Percentiles rank a stretch among this genome's conserved stretches.
phyloP scores from a whole-genome alignment of 2,888 invertebrate genomes.

The Oscheius sp. region DNA sequence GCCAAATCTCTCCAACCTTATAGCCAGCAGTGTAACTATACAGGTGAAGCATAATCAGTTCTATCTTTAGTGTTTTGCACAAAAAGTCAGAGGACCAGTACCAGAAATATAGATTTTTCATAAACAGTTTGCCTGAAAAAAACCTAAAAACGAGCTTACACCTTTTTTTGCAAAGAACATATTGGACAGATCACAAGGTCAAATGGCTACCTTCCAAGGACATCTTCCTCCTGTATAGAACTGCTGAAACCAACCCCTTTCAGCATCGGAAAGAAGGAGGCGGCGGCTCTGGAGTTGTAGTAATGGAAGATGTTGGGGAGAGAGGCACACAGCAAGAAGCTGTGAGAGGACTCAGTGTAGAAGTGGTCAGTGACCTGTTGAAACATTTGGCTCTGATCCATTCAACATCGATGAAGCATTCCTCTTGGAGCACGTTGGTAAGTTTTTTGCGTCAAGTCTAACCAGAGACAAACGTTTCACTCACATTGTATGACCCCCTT shows the following conservation, averaged over 20 bases:
- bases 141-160: too few species aligned
- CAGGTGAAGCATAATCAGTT: too few species aligned
- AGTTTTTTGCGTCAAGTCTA: too few species aligned
- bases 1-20: too few species aligned
- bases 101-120: too few species aligned
- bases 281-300: constrained; percentile 56
- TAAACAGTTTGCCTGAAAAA: too few species aligned
- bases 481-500: too few species aligned
- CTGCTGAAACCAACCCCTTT: not conserved
- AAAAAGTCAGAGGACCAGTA: too few species aligned
- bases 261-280: constrained; percentile 39
- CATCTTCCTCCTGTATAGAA: too few species aligned
- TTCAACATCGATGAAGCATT: constrained; percentile 58
- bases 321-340: constrained; percentile 57
- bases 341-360: constrained; percentile 51
- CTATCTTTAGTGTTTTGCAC: too few species aligned
- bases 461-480: not conserved
- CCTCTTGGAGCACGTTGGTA: constrained; percentile 64
- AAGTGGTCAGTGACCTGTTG: constrained; percentile 62
- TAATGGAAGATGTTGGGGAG: constrained; percentile 69
- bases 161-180: too few species aligned
- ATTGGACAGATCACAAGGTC: constrained; percentile 34
- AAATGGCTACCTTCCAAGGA: constrained; percentile 8
- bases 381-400: constrained; percentile 64
- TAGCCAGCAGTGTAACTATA: too few species aligned